phyloP scores from a whole-genome alignment of 2,113 vertebrate species.

The Serranochromis macrocephalus region DNA sequence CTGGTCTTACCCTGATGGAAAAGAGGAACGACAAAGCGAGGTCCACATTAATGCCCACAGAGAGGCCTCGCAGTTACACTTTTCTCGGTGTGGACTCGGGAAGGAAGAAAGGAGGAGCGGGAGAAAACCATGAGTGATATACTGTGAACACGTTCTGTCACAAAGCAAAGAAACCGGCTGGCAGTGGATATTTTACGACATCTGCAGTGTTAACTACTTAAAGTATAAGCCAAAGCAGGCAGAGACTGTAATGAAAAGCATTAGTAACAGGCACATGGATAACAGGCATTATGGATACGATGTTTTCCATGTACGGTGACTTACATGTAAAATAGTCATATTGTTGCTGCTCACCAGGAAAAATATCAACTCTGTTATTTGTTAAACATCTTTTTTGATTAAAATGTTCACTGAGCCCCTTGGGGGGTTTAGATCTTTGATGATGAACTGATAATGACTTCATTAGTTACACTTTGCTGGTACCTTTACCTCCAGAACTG shows the following conservation, averaged over 20 bases:
- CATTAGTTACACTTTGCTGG: not conserved
- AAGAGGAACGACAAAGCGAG: constrained; percentile 66
- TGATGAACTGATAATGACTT: not conserved
- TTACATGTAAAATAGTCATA: not conserved
- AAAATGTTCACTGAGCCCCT: not conserved
- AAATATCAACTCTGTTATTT: not conserved
- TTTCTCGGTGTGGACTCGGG: constrained; percentile 34
- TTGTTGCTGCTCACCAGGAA: not conserved
- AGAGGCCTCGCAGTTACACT: constrained; percentile 41
- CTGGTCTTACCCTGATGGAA: constrained; percentile 74
- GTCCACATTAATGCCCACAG: not conserved
- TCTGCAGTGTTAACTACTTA: constrained; percentile 11
- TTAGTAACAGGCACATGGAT: not conserved
- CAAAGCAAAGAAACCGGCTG: not conserved
- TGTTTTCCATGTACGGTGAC: not conserved
- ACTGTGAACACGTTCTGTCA: not conserved
- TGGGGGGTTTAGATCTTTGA: not conserved
- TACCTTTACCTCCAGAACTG: not conserved
- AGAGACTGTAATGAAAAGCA: not conserved
- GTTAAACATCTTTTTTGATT: not conserved
- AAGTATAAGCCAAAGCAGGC: not conserved
- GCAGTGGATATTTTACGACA: not conserved
- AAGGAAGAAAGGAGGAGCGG: not conserved
- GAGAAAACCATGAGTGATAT: not conserved
- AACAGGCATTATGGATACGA: not conserved